Percentiles rank a stretch among this genome's conserved stretches.
These are phyloP conservation scores for Oligia latruncula DNA, from an alignment of 2,888 invertebrate species.

Conservation along the genomic window DNA sequence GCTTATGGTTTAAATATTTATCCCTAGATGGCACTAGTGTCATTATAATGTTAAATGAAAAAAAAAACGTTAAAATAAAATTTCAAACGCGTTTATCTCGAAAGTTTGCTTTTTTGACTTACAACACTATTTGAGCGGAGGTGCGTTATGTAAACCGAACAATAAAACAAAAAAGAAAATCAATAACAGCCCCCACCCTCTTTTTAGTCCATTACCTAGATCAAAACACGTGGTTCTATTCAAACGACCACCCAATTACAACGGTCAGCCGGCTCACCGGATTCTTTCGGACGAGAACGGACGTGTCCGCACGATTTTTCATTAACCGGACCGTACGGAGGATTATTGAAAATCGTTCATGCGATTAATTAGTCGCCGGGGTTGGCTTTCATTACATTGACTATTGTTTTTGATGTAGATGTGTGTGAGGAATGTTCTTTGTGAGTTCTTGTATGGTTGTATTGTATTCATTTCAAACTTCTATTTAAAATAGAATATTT, in stretches of 20 bases:
- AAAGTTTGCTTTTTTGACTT: too few species aligned
- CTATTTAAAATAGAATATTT: neutral
- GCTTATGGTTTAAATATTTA: too few species aligned
- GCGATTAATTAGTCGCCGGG: slow-evolving; percentile 88
- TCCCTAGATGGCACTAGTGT: too few species aligned
- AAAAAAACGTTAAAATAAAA: too few species aligned
- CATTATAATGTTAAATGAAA: too few species aligned
- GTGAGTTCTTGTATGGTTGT: neutral
- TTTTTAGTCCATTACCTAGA: slow-evolving; percentile 53
- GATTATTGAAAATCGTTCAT: slow-evolving; percentile 84
- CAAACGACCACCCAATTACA: slow-evolving; percentile 70
- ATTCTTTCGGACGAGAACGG: slow-evolving; percentile 73
- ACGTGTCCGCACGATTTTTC: slow-evolving; percentile 86
- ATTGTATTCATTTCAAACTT: neutral
- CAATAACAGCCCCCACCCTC: slow-evolving; percentile 43
- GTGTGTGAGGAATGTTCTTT: slow-evolving; percentile 15
- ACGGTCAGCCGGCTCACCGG: slow-evolving; percentile 77
- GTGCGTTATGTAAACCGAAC: neutral
- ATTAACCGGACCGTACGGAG: slow-evolving; percentile 79
- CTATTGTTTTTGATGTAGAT: slow-evolving; percentile 80
- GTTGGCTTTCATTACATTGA: slow-evolving; percentile 81
- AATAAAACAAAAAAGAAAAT: neutral
- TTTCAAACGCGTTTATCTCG: too few species aligned
- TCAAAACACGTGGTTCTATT: slow-evolving; percentile 45
- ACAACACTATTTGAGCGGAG: too few species aligned